Evolutionary conservation across 1,140 invertebrate genomes (phyloP), one percentile per base, ranked within the genome.

Genomic region (Cotesia vestalis): DNA sequence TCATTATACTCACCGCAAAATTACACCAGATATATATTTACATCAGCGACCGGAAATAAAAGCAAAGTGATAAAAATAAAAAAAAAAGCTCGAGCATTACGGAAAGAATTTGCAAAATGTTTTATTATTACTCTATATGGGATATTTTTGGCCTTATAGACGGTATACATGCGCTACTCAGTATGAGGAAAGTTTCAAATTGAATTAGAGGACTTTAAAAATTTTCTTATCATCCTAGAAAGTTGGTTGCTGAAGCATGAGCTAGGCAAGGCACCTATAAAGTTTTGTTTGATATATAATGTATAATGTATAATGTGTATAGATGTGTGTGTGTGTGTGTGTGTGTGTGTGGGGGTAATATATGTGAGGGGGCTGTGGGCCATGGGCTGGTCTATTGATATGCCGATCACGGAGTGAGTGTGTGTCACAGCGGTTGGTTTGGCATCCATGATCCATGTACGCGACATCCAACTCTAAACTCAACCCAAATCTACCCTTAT

Each of bases 171-270:
- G 61, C 9, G 35, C 34, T 20, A 55, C n/a, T 12, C 53, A 27
- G 17, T n/a, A n/a, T 51, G 66, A 11, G 27, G 3, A 67, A 67
- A 51, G 11, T 52, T 66, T 46, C 2, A 67, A 67, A 67, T 67
- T 67, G 27, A 67, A 67, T 67, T 67, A 55, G 35, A 67, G 27
- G 66, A 67, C 9, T 67, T 67, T 8, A 20, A 35, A 67, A 67
- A 67, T 67, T 67, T 67, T 40, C 52, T 67, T 67, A 66, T 66
- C 63, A 36, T 17, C 9, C 35, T n/a, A 27, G 35, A 51, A 66
- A 46, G 36, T 66, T 52, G 38, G 60, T 36, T 55, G 20, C 9
- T 59, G 11, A 11, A 46, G 40, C 40, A 46, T 46, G 27, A 27
- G 40, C 40, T 11, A 11, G 40, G 6, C 6, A 46, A 46, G 40